A percentile compares a stretch with the other conserved stretches of the same genome.
Conservation (phyloP, 1,140 invertebrate genomes). For the Drosophila repleta region DNA sequence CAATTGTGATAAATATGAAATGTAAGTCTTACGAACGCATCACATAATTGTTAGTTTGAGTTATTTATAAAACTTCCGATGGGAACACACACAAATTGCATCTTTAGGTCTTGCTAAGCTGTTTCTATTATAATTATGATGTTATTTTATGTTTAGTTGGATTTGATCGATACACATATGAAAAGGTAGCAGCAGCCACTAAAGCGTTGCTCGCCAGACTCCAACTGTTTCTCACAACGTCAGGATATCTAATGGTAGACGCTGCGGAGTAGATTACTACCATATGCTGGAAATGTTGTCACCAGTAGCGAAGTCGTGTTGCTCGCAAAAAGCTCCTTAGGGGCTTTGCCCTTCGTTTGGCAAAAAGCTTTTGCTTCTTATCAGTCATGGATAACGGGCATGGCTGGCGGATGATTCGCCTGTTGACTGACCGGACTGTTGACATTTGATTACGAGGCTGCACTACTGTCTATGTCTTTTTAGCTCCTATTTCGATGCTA, state of each 20-base stretch:
- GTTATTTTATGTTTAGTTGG: background rate
- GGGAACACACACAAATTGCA: too few species aligned
- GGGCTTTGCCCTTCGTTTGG: conserved; percentile 20
- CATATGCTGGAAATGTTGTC: conserved; percentile 69
- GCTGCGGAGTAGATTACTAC: conserved; percentile 68
- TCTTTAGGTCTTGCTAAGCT: too few species aligned
- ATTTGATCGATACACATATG: conserved; percentile 14
- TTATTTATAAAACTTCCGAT: too few species aligned
- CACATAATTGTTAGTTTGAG: too few species aligned
- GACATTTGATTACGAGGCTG: conserved; percentile 31
- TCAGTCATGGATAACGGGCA: conserved; percentile 33
- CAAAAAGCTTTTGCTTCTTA: conserved; percentile 37
- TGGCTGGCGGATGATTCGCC: conserved; percentile 13
- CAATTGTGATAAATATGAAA: too few species aligned
- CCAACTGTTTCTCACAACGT: conserved; percentile 73
- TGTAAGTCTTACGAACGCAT: too few species aligned
- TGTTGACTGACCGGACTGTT: conserved; percentile 27
- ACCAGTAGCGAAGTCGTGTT: conserved; percentile 15
- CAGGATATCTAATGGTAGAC: conserved; percentile 72
- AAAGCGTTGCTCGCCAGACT: conserved; percentile 6
- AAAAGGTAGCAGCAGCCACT: background rate
- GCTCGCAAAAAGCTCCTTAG: conserved; percentile 39
- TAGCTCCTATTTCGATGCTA: background rate
- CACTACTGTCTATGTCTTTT: conserved; percentile 18
- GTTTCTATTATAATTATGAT: too few species aligned